A percentile compares a stretch with the other conserved stretches of the same genome.
Evolutionary conservation across 1,140 invertebrate genomes (phyloP).

Genomic region (Spodoptera frugiperda): DNA sequence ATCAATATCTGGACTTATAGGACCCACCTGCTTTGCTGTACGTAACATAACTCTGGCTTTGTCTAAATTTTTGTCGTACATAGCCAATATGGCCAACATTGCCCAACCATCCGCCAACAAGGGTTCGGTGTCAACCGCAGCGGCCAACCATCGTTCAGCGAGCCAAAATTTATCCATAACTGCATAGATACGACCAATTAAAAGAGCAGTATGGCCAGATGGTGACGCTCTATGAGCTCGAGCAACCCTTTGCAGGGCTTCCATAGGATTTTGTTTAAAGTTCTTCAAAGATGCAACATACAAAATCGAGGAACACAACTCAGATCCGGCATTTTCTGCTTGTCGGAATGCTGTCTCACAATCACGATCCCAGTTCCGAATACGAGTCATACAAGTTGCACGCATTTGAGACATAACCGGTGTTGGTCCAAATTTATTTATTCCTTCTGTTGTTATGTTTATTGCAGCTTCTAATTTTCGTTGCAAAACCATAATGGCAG

Average conservation of each 20-base stretch:
- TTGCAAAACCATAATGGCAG: slow-evolving; percentile 68
- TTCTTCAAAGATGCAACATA: slow-evolving; percentile 66
- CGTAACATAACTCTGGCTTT: slow-evolving; percentile 72
- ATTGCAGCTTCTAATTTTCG: slow-evolving; percentile 62
- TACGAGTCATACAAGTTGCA: slow-evolving; percentile 63
- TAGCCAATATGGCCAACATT: slow-evolving; percentile 69
- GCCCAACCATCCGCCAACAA: slow-evolving; percentile 78
- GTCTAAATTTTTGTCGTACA: slow-evolving; percentile 66
- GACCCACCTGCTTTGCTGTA: slow-evolving; percentile 74
- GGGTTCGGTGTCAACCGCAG: slow-evolving; percentile 73
- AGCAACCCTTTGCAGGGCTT: slow-evolving; percentile 73
- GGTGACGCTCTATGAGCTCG: slow-evolving; percentile 73
- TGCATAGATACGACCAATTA: slow-evolving; percentile 68
- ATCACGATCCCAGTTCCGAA: slow-evolving; percentile 70
- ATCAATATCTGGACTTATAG: slow-evolving; percentile 68
- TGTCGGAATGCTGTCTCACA: slow-evolving; percentile 71
- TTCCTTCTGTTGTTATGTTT: slow-evolving; percentile 60
- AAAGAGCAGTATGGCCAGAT: slow-evolving; percentile 70
- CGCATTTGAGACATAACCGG: slow-evolving; percentile 74
- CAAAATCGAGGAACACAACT: slow-evolving; percentile 64
- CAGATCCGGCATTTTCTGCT: slow-evolving; percentile 67
- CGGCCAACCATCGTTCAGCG: slow-evolving; percentile 74
- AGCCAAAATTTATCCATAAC: slow-evolving; percentile 62
- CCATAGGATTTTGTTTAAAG: slow-evolving; percentile 61
- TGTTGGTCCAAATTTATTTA: slow-evolving; percentile 71